phyloP scores from a whole-genome alignment of 1,140 invertebrate genomes.

The Acromyrmex echinatior region DNA sequence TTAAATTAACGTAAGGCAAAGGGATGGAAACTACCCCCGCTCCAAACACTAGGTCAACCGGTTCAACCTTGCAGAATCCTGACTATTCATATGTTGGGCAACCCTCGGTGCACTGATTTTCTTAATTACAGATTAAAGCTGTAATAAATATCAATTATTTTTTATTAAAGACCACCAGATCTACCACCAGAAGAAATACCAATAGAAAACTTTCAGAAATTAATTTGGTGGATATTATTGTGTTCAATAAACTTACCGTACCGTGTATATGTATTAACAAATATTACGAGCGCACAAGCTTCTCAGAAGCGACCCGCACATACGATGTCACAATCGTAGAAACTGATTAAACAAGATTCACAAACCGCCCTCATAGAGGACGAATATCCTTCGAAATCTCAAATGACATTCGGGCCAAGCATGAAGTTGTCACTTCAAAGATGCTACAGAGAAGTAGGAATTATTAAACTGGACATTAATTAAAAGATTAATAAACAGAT shows the following conservation, averaged over 20 bases:
- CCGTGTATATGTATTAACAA: conserved; percentile 10
- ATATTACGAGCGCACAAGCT: conserved; percentile 13
- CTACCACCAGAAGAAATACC: conserved; percentile 10
- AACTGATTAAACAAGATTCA: conserved; percentile 74
- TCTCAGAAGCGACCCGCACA: conserved; percentile 73
- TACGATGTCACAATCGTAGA: conserved; percentile 61
- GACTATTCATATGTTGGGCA: conserved; percentile 62
- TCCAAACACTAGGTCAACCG: conserved; percentile 78
- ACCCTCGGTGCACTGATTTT: conserved; percentile 43
- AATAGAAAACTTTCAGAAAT: neutral
- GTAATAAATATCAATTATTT: neutral
- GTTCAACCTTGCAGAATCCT: conserved; percentile 73
- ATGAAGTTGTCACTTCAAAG: conserved; percentile 60
- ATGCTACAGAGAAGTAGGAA: conserved; percentile 20
- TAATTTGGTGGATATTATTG: neutral
- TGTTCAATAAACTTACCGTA: conserved; percentile 1
- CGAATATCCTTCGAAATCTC: conserved; percentile 44
- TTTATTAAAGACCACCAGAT: neutral
- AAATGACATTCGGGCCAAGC: conserved; percentile 12
- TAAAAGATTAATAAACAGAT: neutral
- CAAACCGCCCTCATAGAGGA: conserved; percentile 71
- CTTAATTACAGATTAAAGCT: conserved; percentile 5
- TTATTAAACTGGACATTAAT: conserved; percentile 16
- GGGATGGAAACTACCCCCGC: conserved; percentile 79
- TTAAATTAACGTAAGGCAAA: conserved; percentile 85